Evolutionary conservation across 2,113 vertebrate genomes (phyloP).

Genomic region (Engystomops pustulosus): DNA sequence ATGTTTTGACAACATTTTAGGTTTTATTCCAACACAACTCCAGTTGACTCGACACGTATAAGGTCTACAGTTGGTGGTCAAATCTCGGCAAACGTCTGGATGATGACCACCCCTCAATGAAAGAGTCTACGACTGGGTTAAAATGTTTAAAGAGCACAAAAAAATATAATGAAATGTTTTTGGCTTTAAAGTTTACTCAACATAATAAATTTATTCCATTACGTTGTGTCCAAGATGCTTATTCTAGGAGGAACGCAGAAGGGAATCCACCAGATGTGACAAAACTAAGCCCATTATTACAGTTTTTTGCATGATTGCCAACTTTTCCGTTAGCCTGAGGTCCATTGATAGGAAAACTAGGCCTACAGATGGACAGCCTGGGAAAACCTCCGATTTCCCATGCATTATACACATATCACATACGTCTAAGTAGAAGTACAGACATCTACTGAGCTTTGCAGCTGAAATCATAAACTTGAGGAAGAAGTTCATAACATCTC

Average conservation of each 20-base stretch:
- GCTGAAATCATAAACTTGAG: constrained; percentile 53
- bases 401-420: constrained; percentile 27
- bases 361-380: constrained; percentile 27
- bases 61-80: background rate
- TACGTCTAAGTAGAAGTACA: constrained; percentile 24
- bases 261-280: constrained; percentile 27
- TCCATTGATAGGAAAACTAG: constrained; percentile 25
- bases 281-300: constrained; percentile 18
- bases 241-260: background rate
- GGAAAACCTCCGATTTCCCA: constrained; percentile 39
- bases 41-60: background rate
- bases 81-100: background rate
- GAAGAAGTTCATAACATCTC: constrained; percentile 64
- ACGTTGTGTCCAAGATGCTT: background rate
- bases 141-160: background rate
- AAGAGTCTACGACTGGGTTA: background rate
- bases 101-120: background rate
- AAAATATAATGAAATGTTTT: background rate
- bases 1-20: background rate
- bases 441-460: constrained; percentile 34
- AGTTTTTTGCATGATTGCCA: constrained; percentile 17
- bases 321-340: background rate
- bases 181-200: background rate
- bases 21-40: too few relatives aligned
- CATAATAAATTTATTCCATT: background rate